These are phyloP conservation scores for Calyptomena viridis DNA, from an alignment of 2,113 vertebrate species.

Conservation along the genomic window DNA sequence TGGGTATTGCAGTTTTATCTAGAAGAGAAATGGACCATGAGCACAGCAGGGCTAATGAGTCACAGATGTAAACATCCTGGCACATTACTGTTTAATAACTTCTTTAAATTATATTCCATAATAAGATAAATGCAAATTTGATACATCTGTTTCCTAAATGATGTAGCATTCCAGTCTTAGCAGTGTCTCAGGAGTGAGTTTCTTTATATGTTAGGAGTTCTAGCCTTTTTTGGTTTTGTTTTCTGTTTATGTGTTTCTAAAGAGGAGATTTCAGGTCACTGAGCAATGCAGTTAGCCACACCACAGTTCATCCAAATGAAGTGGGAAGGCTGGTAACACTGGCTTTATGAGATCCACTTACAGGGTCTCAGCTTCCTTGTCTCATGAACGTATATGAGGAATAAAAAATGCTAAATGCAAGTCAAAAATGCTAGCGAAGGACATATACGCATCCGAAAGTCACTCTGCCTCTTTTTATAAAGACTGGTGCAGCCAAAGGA, in stretches of 20 bases:
- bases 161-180: conserved; percentile 49
- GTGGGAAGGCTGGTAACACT: not conserved
- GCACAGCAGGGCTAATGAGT: conserved; percentile 74
- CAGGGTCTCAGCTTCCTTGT: not conserved
- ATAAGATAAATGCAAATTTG: conserved; percentile 70
- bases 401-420: not conserved
- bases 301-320: not conserved
- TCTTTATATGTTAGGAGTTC: conserved; percentile 41
- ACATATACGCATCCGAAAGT: not conserved
- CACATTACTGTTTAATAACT: conserved; percentile 67
- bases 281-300: not conserved
- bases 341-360: not conserved
- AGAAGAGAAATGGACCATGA: conserved; percentile 49
- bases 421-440: not conserved
- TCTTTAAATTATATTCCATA: conserved; percentile 69
- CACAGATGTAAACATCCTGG: conserved; percentile 76
- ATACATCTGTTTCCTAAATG: conserved; percentile 69
- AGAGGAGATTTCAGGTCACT: conserved; percentile 18
- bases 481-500: not conserved
- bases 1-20: conserved; percentile 43
- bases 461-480: not conserved
- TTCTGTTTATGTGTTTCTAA: conserved; percentile 23
- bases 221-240: conserved; percentile 21
- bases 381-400: not conserved
- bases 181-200: not conserved